A percentile compares a stretch with the other conserved stretches of the same genome.
These are phyloP conservation scores for Propithecus deckenii DNA, from an alignment of 2,797 vertebrate genomes.

Conservation along the genomic window DNA sequence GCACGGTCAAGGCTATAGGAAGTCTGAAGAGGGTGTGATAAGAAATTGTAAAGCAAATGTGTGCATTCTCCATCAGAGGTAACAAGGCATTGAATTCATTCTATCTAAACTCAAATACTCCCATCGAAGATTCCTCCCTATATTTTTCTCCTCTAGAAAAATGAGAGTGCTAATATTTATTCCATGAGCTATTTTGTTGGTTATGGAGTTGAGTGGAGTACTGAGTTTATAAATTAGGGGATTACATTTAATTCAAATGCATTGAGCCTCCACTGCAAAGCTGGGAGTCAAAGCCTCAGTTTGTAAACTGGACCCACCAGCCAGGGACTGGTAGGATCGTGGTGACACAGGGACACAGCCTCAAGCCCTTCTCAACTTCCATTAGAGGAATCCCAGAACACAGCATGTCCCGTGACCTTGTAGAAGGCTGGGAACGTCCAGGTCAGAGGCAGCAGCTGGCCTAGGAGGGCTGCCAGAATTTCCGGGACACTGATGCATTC, in stretches of 20 bases:
- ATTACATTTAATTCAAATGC: background rate
- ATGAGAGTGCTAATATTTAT: background rate
- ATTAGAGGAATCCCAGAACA: constrained; percentile 72
- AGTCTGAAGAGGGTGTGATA: background rate
- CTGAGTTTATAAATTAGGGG: background rate
- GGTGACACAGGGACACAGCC: constrained; percentile 10
- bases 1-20: background rate
- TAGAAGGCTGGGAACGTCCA: constrained; percentile 69
- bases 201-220: background rate
- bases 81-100: background rate
- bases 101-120: background rate
- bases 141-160: constrained; percentile 38
- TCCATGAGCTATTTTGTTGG: background rate
- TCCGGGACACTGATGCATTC: constrained; percentile 72
- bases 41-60: background rate
- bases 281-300: constrained; percentile 3
- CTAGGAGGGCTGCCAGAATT: constrained; percentile 75
- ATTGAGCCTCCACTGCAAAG: background rate
- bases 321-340: background rate
- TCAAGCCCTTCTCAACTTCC: constrained; percentile 60
- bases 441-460: constrained; percentile 79
- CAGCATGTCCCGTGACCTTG: constrained; percentile 72
- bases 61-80: background rate
- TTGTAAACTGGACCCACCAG: constrained; percentile 23
- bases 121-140: background rate